phyloP scores from a whole-genome alignment of 2,888 invertebrate genomes.

The Cerastoderma edule region DNA sequence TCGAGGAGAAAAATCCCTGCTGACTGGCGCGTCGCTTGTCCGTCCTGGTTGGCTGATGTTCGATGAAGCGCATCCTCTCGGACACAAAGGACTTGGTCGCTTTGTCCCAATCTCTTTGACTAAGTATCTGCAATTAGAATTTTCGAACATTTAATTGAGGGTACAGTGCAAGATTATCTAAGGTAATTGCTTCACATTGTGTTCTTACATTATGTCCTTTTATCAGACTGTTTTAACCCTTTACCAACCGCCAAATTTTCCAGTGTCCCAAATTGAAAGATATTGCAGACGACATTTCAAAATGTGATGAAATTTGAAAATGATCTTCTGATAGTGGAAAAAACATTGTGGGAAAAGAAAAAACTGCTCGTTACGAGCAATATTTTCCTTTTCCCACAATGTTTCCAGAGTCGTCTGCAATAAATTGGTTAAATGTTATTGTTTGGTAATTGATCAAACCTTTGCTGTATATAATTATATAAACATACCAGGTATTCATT shows the following conservation, averaged over 20 bases:
- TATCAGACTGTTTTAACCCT: background rate
- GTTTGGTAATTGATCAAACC: too few species aligned
- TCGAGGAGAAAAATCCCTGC: slow-evolving; percentile 43
- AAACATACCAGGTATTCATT: too few species aligned
- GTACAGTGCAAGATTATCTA: background rate
- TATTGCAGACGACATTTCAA: too few species aligned
- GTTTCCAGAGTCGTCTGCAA: too few species aligned
- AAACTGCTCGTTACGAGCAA: too few species aligned
- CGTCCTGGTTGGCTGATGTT: slow-evolving; percentile 66
- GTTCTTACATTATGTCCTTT: background rate
- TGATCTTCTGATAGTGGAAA: too few species aligned
- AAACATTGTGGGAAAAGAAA: too few species aligned
- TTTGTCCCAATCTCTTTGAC: slow-evolving; percentile 69
- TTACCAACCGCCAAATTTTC: background rate
- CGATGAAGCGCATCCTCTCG: slow-evolving; percentile 65
- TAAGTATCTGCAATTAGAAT: slow-evolving; percentile 67
- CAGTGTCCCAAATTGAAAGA: background rate
- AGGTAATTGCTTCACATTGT: background rate
- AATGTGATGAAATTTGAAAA: background rate
- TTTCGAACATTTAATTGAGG: too few species aligned
- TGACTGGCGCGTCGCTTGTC: slow-evolving; percentile 44
- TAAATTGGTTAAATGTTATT: too few species aligned
- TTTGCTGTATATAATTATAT: too few species aligned
- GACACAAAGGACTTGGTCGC: slow-evolving; percentile 68
- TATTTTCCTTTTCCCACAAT: too few species aligned